Conservation (phyloP, 1,140 invertebrate species). For the Sarcophaga bullata region DNA sequence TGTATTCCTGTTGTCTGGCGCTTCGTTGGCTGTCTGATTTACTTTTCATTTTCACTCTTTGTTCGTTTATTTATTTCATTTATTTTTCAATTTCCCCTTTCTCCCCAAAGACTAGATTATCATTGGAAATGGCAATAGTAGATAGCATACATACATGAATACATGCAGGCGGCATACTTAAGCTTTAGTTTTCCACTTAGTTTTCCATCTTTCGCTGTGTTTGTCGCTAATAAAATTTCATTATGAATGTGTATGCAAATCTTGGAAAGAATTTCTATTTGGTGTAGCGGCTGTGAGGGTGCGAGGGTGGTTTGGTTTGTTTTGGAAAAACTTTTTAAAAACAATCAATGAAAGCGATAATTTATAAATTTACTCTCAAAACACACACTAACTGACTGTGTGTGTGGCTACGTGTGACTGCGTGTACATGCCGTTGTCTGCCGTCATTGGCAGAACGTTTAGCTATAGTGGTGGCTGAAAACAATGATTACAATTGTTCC, state of each 20-base stretch:
- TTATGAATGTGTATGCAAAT: not conserved
- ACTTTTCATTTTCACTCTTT: conserved; percentile 20
- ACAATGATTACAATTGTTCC: too few species aligned
- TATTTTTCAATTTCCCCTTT: not conserved
- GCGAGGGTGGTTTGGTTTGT: not conserved
- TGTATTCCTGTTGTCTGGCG: not conserved
- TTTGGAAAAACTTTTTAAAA: not conserved
- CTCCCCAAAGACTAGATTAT: not conserved
- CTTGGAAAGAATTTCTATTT: not conserved
- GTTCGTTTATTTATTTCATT: not conserved
- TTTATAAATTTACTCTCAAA: not conserved
- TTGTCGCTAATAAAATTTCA: not conserved
- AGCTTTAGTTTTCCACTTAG: not conserved
- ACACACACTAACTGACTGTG: too few species aligned
- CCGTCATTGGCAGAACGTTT: too few species aligned
- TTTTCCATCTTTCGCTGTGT: not conserved
- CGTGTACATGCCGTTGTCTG: too few species aligned
- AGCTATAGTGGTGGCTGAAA: too few species aligned
- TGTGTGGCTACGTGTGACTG: too few species aligned
- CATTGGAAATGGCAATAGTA: not conserved
- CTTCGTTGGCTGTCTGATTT: conserved; percentile 15
- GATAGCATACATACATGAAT: too few species aligned
- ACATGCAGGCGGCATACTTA: not conserved
- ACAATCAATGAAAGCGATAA: conserved; percentile 16
- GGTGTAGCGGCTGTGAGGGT: not conserved